Evolutionary conservation across 2,888 invertebrate genomes (phyloP), one percentile per base, ranked within the genome.

Genomic region (Drosophila diplacantha): DNA sequence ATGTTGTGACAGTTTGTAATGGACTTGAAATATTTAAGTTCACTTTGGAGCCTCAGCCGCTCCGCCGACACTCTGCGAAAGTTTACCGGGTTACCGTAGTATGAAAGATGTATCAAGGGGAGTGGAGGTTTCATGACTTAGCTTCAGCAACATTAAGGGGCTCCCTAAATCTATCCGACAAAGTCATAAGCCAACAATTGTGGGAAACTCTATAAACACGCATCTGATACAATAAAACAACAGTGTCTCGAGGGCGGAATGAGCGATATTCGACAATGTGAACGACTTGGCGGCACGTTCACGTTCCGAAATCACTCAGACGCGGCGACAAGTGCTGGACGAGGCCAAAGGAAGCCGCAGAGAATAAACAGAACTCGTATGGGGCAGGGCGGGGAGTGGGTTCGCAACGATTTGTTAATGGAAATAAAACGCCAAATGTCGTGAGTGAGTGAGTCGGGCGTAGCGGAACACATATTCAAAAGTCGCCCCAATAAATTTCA

Each of bases 221-320:
- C 29, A 18, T 22, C 8, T 22, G 22, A 24, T 11, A 22, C 16
- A 18, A 47, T 16, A 7, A 39, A 26, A 18, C 11, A 24, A 41
- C 16, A 55, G 11, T 16, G n/a, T 20, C 12, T 20, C 22, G n/a
- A 22, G 44, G 31, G 44, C 8, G 44, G 34, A n/a, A 20, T 29
- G 16, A 32, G 32, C 59, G 35, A 67, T 58, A 66, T 16, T 57
- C 46, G 57, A 56, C 46, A 66, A 73, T 60, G 79, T 69, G 71
- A 79, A 79, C 66, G 69, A 75, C 63, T 71, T 72, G 61, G 58
- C 62, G 52, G 55, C 70, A 75, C 75, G 59, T 55, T 78, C 58
- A 69, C 75, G 57, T 52, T 78, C 58, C 26, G 38, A 35, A 59
- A 38, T 70, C 24, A 46, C 54, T 54, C 61, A 60, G 66, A 69